Percentiles rank a stretch among this genome's conserved stretches.
Evolutionary conservation across 2,113 vertebrate genomes (phyloP).

Genomic region (Grallaria varia): DNA sequence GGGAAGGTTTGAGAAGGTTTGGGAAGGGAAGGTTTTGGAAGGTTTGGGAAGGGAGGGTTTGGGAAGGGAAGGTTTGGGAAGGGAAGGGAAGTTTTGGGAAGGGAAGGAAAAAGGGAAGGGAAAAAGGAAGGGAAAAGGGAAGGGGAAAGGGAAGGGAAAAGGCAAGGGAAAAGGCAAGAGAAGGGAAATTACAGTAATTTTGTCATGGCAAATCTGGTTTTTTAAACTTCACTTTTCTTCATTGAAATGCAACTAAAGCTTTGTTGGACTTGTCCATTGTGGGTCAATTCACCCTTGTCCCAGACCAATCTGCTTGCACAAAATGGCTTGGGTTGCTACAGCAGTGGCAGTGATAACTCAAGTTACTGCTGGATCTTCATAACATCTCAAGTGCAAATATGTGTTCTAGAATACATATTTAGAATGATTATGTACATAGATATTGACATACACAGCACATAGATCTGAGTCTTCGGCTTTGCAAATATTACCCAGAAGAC

Average conservation of each 20-base stretch:
- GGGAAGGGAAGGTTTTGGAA: too few species aligned
- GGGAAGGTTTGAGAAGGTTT: too few species aligned
- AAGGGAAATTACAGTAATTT: not conserved
- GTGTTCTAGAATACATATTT: not conserved
- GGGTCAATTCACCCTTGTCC: not conserved
- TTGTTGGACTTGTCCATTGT: not conserved
- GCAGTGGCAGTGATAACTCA: not conserved
- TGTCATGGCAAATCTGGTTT: not conserved
- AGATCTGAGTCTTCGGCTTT: not conserved
- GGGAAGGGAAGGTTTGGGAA: too few species aligned
- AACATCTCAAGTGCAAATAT: not conserved
- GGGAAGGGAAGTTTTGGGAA: too few species aligned
- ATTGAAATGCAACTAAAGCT: not conserved
- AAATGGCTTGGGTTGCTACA: not conserved
- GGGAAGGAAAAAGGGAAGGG: too few species aligned
- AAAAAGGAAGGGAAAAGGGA: too few species aligned
- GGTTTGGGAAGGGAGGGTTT: too few species aligned
- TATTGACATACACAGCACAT: rapidly evolving
- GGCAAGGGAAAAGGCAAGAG: too few species aligned
- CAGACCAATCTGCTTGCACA: not conserved
- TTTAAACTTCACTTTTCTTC: not conserved
- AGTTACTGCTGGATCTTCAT: not conserved
- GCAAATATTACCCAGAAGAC: not conserved
- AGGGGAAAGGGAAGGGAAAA: too few species aligned
- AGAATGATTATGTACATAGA: not conserved